phyloP scores from a whole-genome alignment of 2,888 invertebrate genomes.

The Sicus ferrugineus region DNA sequence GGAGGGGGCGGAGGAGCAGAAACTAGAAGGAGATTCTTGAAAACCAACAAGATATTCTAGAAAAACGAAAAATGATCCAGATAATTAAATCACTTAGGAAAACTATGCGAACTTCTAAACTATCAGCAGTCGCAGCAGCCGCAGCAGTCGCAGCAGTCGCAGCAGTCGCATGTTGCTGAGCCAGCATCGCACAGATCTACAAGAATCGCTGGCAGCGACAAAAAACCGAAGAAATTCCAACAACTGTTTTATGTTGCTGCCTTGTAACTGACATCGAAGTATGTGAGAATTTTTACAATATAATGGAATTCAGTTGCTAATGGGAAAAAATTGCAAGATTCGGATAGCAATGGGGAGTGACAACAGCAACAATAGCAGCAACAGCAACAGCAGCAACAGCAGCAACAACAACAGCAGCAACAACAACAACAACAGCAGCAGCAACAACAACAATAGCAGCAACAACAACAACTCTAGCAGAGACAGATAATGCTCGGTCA shows the following conservation, averaged over 20 bases:
- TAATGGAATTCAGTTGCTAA: slow-evolving; percentile 51
- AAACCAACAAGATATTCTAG: no score
- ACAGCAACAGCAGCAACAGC: slow-evolving; percentile 13
- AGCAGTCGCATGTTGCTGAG: no score
- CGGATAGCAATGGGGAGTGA: slow-evolving; percentile 11
- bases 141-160: no score
- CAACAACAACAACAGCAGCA: slow-evolving; percentile 15
- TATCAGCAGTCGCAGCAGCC: no score
- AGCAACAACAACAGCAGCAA: neutral
- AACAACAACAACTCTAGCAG: no score
- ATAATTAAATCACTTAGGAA: neutral
- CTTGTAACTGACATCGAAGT: neutral
- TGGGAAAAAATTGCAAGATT: slow-evolving; percentile 43
- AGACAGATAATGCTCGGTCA: no score
- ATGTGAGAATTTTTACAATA: slow-evolving; percentile 55
- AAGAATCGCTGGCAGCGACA: no score
- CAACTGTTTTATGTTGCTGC: neutral
- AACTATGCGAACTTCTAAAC: no score
- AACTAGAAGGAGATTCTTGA: no score
- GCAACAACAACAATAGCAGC: no score
- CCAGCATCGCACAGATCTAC: no score
- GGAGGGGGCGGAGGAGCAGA: no score
- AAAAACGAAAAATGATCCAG: neutral
- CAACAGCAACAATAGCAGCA: slow-evolving; percentile 22
- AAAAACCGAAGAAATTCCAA: neutral